Percentiles rank a stretch among this genome's conserved stretches.
phyloP scores from a whole-genome alignment of 2,888 invertebrate species.

The Rhabditoides inermis region DNA sequence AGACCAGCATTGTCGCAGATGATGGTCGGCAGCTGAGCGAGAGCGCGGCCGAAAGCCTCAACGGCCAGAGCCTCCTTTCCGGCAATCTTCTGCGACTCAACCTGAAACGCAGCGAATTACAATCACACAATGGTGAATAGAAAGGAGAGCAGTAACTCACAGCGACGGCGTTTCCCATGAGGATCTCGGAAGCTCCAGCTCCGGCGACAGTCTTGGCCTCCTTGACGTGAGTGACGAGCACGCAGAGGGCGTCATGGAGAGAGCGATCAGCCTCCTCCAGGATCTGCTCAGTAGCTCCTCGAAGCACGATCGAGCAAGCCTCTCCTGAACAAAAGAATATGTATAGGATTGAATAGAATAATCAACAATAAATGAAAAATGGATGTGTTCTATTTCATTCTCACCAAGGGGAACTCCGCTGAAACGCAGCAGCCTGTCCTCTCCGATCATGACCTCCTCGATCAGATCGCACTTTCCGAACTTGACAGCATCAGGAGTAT shows the following conservation, averaged over 20 bases:
- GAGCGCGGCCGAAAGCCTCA: slow-evolving; percentile 83
- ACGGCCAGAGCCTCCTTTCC: slow-evolving; percentile 96
- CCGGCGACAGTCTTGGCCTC: slow-evolving; percentile 73
- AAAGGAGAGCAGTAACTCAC: too few relatives aligned
- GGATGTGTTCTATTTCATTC: neutral
- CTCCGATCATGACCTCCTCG: slow-evolving; percentile 96
- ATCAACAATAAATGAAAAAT: neutral
- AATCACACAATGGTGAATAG: too few relatives aligned
- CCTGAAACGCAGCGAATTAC: too few relatives aligned
- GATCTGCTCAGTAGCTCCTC: slow-evolving; percentile 95
- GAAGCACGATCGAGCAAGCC: slow-evolving; percentile 90
- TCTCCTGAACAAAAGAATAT: slow-evolving; percentile 66
- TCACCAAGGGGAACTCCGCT: slow-evolving; percentile 45
- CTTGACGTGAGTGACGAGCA: slow-evolving; percentile 84
- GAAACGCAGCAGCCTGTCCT: slow-evolving; percentile 86
- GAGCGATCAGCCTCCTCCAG: slow-evolving; percentile 97
- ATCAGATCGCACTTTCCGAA: slow-evolving; percentile 87
- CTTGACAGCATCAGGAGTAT: slow-evolving; percentile 80
- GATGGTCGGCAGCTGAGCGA: slow-evolving; percentile 73
- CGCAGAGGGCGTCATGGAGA: slow-evolving; percentile 93
- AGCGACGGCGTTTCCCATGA: slow-evolving; percentile 85
- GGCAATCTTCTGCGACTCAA: slow-evolving; percentile 73
- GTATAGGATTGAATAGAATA: neutral
- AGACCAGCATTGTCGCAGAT: slow-evolving; percentile 98
- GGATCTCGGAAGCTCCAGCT: slow-evolving; percentile 78